Conservation (phyloP, 2,113 vertebrate genomes). For the Nestor notabilis region DNA sequence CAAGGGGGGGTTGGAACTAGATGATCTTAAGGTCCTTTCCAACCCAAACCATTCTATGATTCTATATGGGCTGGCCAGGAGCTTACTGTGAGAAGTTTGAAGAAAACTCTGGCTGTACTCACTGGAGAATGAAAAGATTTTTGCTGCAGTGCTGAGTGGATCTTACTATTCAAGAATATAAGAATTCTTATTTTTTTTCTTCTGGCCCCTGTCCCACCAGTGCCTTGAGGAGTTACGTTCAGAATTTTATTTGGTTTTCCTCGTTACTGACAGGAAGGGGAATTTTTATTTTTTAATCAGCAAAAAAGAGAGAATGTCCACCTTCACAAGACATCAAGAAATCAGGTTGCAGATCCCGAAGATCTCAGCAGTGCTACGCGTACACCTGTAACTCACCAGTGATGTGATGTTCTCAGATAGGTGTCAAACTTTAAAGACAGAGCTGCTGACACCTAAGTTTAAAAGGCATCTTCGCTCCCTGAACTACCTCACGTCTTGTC, state of each 20-base stretch:
- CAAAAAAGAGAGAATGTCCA: background rate
- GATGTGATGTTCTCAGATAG: background rate
- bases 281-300: background rate
- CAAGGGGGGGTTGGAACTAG: no score
- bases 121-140: background rate
- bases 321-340: background rate
- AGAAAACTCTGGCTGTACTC: background rate
- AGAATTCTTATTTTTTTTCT: background rate
- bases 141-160: background rate
- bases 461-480: background rate
- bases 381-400: rapidly evolving
- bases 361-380: rapidly evolving
- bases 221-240: background rate
- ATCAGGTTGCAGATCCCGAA: background rate
- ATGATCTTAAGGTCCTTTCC: no score
- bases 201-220: background rate
- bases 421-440: background rate
- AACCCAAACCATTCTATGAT: no score
- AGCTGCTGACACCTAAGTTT: background rate
- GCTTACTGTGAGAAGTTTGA: background rate
- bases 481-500: background rate
- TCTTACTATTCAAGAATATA: background rate
- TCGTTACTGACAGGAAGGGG: background rate
- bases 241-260: background rate
- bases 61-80: background rate